A percentile compares a stretch with the other conserved stretches of the same genome.
phyloP scores from a whole-genome alignment of 2,888 invertebrate species.

The Cryptops parisi region DNA sequence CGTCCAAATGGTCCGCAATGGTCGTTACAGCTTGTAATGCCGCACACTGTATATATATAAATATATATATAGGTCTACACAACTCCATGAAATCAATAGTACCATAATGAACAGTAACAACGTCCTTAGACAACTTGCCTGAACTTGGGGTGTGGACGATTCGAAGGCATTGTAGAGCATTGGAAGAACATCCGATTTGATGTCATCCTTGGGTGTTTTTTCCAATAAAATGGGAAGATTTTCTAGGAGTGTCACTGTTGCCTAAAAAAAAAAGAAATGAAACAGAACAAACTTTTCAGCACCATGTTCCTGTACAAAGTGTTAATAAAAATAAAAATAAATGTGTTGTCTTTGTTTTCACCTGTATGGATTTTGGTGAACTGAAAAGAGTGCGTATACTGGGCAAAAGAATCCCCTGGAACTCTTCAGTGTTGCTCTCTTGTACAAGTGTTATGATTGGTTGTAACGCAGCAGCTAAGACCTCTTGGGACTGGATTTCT shows the following conservation, averaged over 20 bases:
- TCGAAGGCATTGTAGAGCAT: constrained; percentile 76
- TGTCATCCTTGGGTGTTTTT: constrained; percentile 66
- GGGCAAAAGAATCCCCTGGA: constrained; percentile 64
- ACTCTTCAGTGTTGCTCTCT: constrained; percentile 61
- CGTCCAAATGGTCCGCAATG: constrained; percentile 69
- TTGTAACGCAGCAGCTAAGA: constrained; percentile 67
- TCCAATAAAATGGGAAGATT: constrained; percentile 75
- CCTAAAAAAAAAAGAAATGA: constrained; percentile 45
- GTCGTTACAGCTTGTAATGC: constrained; percentile 74
- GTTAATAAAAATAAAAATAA: not conserved
- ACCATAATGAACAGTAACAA: not conserved
- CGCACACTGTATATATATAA: constrained; percentile 48
- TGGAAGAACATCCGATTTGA: constrained; percentile 66
- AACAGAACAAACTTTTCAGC: constrained; percentile 8
- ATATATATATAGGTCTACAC: not conserved
- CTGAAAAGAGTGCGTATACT: constrained; percentile 37
- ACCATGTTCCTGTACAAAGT: not conserved
- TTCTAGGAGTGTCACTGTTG: constrained; percentile 74
- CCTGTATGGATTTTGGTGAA: constrained; percentile 47
- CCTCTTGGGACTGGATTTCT: constrained; percentile 72
- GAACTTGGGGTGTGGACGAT: constrained; percentile 72
- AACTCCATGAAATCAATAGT: not conserved
- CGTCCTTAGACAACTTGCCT: constrained; percentile 42
- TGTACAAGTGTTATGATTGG: constrained; percentile 70
- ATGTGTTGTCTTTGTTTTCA: constrained; percentile 33